Conservation (phyloP, 2,113 vertebrate genomes). For the Tyto alba region DNA sequence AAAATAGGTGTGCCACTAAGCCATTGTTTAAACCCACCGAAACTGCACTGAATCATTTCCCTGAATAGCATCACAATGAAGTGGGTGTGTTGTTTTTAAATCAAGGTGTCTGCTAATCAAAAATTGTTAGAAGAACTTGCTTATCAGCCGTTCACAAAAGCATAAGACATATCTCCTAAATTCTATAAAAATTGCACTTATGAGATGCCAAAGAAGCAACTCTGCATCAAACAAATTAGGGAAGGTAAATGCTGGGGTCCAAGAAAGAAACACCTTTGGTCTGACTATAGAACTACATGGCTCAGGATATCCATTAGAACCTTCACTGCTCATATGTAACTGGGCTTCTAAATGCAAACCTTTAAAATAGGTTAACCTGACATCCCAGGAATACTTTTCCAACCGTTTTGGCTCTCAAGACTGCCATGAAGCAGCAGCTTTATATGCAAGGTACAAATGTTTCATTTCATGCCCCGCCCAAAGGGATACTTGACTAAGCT, state of each 20-base stretch:
- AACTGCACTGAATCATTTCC: constrained; percentile 63
- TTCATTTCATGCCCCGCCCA: not conserved
- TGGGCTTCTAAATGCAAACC: not conserved
- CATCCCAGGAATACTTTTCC: not conserved
- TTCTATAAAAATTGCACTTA: not conserved
- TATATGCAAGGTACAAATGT: not conserved
- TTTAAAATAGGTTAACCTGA: not conserved
- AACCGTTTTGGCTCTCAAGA: not conserved
- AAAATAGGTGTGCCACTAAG: constrained; percentile 56
- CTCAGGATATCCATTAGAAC: not conserved
- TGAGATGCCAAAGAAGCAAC: not conserved
- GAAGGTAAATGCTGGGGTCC: not conserved
- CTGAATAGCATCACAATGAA: constrained; percentile 55
- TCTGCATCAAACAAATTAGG: not conserved
- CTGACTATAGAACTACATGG: not conserved
- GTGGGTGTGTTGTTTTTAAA: constrained; percentile 42
- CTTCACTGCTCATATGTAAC: not conserved
- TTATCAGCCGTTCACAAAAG: not conserved
- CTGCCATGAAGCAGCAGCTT: not conserved
- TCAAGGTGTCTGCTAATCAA: constrained; percentile 20
- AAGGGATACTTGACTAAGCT: not conserved
- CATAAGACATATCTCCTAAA: not conserved
- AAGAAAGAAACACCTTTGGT: not conserved
- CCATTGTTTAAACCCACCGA: constrained; percentile 61
- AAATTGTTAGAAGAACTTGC: too few species aligned